Evolutionary conservation across 2,888 invertebrate genomes (phyloP), one percentile per base, ranked within the genome.

Genomic region (Hetaerina titia): DNA sequence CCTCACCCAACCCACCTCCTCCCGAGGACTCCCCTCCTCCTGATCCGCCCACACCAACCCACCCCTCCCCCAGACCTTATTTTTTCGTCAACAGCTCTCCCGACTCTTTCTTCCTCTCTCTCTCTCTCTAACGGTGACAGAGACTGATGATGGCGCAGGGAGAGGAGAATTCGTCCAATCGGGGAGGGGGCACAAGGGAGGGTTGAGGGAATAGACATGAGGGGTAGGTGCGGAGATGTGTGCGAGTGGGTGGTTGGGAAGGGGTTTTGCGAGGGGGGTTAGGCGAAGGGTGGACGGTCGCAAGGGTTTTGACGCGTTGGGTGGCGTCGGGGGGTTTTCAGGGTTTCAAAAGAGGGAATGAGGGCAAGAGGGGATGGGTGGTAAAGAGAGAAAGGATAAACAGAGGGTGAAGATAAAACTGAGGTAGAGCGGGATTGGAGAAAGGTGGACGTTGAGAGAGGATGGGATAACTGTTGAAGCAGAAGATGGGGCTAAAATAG

Each of bases 11-110:
- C 45, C 45, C 89, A 89, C 56, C 88, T 15, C 87, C 19, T 45
- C 45, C 45, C 45, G 45, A 45, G 45, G 45, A 45, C n/a, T 58
- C 58, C 58, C 58, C n/a, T 56, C n/a, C 22, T 64, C 90, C 92
- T 8, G n/a, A 64, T 69, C 45, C 31, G 31, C 69, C 74, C 22
- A 69, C 31, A 31, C 31, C 56, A 45, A 19, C 8, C 56, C 69
- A 45, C 15, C 63, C 60, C 63, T 25, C 92, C 25, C 64, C 45
- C 56, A 45, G 22, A 92, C 92, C 69, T 92, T 92, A 92, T 92
- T 92, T 92, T 92, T 92, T 92, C 92, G 92, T 92, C 92, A 92
- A 92, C 92, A 92, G 92, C 92, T 92, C 92, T 69, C 92, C 69
- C 81, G 81, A 81, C 81, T 81, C 81, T 81, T 81, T 81, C 81